Percentiles rank a stretch among this genome's conserved stretches.
phyloP scores from a whole-genome alignment of 2,888 invertebrate genomes.

The Ectropis crepuscularia region DNA sequence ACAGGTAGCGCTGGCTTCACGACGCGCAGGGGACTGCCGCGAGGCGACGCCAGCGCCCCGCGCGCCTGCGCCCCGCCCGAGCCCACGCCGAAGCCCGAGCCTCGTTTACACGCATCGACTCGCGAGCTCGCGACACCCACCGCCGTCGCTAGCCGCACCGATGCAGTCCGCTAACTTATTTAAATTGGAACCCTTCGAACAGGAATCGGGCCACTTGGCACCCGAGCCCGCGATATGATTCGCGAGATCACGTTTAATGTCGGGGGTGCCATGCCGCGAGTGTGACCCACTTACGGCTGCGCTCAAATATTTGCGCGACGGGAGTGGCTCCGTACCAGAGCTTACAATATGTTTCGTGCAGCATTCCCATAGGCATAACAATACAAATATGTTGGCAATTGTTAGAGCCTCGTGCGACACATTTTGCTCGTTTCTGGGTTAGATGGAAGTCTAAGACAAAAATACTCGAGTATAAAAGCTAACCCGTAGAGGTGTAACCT shows the following conservation, averaged over 20 bases:
- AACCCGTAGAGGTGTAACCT: conserved; percentile 5
- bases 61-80: conserved; percentile 59
- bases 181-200: conserved; percentile 48
- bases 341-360: conserved; percentile 57
- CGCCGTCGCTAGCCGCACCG: conserved; percentile 40
- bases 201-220: conserved; percentile 50
- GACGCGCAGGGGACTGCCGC: conserved; percentile 73
- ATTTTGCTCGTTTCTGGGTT: conserved; percentile 24
- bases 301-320: conserved; percentile 69
- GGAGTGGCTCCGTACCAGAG: conserved; percentile 65
- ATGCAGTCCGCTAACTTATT: conserved; percentile 53
- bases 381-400: conserved; percentile 22
- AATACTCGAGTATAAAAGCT: background rate
- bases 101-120: conserved; percentile 66
- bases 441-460: conserved; percentile 2
- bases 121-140: conserved; percentile 49
- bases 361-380: conserved; percentile 21
- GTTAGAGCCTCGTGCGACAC: conserved; percentile 10
- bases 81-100: conserved; percentile 49
- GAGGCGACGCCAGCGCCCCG: conserved; percentile 70
- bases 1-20: conserved; percentile 59
- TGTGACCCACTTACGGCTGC: conserved; percentile 69
- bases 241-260: conserved; percentile 49
- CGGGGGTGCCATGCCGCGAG: conserved; percentile 45
- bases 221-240: conserved; percentile 45